Percentiles rank a stretch among this genome's conserved stretches.
Evolutionary conservation across 2,797 vertebrate genomes (phyloP).

Genomic region (Chelon labrosus): DNA sequence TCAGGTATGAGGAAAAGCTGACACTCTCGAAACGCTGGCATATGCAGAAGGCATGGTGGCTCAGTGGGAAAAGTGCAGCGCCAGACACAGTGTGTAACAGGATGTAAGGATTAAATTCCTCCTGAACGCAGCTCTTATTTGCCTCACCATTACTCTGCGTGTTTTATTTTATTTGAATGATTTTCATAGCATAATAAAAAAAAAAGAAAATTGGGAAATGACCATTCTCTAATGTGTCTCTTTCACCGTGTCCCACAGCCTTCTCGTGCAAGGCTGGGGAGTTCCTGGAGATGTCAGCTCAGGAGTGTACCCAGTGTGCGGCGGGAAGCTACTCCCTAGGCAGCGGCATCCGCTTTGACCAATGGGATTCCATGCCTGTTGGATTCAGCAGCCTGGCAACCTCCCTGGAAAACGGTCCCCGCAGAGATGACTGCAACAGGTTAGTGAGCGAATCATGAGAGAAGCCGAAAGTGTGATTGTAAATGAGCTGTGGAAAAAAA

Average conservation of each 20-base stretch:
- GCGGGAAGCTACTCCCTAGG: slow-evolving; percentile 97
- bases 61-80: slow-evolving; percentile 29
- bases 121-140: slow-evolving; percentile 32
- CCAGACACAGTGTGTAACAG: slow-evolving; percentile 54
- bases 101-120: slow-evolving; percentile 62
- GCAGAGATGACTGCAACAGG: slow-evolving; percentile 90
- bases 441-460: slow-evolving; percentile 51
- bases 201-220: not conserved
- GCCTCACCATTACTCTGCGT: slow-evolving; percentile 11
- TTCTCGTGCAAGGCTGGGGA: slow-evolving; percentile 95
- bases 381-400: slow-evolving; percentile 95
- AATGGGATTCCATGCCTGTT: slow-evolving; percentile 93
- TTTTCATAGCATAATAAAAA: slow-evolving; percentile 12
- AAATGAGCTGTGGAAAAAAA: not conserved
- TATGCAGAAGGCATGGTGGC: not conserved
- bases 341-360: slow-evolving; percentile 96
- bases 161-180: not conserved
- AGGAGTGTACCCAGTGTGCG: slow-evolving; percentile 93
- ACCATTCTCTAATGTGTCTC: not conserved
- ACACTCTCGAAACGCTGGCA: slow-evolving; percentile 9
- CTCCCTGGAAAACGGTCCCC: slow-evolving; percentile 86
- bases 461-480: not conserved
- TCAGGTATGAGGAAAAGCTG: slow-evolving; percentile 61
- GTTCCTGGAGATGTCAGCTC: slow-evolving; percentile 97
- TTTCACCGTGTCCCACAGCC: slow-evolving; percentile 77